phyloP scores from a whole-genome alignment of 2,113 vertebrate genomes.

The Saccopteryx bilineata region DNA sequence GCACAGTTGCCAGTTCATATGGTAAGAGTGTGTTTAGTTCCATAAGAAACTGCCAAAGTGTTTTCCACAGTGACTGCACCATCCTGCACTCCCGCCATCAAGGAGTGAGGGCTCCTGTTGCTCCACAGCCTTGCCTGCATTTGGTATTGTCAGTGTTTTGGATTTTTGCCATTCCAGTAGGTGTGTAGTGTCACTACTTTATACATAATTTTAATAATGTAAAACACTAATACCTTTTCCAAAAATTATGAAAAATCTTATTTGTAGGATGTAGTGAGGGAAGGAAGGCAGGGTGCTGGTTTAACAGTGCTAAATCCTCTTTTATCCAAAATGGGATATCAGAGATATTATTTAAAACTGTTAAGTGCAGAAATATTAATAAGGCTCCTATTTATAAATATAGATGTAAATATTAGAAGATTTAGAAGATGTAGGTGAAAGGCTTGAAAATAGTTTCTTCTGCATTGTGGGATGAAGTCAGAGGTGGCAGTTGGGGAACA shows the following conservation, averaged over 20 bases:
- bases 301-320: neutral
- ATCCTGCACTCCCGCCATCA: neutral
- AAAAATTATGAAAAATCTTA: slow-evolving; percentile 23
- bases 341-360: neutral
- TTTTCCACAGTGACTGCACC: neutral
- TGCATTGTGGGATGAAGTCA: neutral
- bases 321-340: neutral
- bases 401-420: neutral
- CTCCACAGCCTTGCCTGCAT: neutral
- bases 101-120: neutral
- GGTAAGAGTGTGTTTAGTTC: neutral
- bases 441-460: neutral
- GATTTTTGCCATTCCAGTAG: neutral
- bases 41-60: neutral
- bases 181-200: neutral
- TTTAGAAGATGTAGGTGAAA: neutral
- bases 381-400: neutral
- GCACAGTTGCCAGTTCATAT: neutral
- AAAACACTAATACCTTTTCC: neutral
- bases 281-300: neutral
- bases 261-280: neutral
- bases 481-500: neutral
- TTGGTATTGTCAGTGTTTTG: neutral
- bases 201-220: neutral
- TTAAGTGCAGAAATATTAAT: neutral